A percentile compares a stretch with the other conserved stretches of the same genome.
These are phyloP conservation scores for Diarsia dahlii DNA, from an alignment of 2,888 invertebrate species.

Conservation along the genomic window DNA sequence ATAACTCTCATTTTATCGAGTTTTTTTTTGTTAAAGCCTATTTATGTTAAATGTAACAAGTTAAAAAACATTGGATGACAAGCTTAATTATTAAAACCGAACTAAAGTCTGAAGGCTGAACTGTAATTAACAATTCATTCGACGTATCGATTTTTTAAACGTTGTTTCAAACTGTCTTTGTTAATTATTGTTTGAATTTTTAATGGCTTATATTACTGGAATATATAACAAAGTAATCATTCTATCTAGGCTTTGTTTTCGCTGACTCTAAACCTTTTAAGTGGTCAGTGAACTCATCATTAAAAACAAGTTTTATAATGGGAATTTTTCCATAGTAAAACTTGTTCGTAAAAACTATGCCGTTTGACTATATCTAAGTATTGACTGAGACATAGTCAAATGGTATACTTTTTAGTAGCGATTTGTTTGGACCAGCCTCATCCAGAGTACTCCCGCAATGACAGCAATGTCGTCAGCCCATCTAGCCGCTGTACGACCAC, in stretches of 20 bases:
- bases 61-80: conserved; percentile 5
- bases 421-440: background rate
- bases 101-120: conserved; percentile 35
- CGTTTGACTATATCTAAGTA: too few relatives aligned
- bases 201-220: background rate
- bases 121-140: conserved; percentile 48
- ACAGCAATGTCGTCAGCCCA: too few relatives aligned
- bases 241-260: background rate
- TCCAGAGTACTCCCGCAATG: too few relatives aligned
- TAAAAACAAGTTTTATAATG: background rate
- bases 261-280: background rate
- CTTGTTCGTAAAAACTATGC: too few relatives aligned
- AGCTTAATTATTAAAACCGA: conserved; percentile 35
- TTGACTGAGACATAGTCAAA: background rate
- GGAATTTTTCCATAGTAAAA: background rate
- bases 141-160: conserved; percentile 33
- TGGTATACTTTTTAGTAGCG: background rate
- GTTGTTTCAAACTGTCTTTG: background rate
- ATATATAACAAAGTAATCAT: background rate
- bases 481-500: too few relatives aligned
- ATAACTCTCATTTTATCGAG: conserved; percentile 4
- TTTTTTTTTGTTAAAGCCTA: conserved; percentile 3
- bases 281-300: background rate
- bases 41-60: conserved; percentile 24
- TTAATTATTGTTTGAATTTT: background rate